phyloP scores from a whole-genome alignment of 2,888 invertebrate genomes.

The Endotricha flammealis region DNA sequence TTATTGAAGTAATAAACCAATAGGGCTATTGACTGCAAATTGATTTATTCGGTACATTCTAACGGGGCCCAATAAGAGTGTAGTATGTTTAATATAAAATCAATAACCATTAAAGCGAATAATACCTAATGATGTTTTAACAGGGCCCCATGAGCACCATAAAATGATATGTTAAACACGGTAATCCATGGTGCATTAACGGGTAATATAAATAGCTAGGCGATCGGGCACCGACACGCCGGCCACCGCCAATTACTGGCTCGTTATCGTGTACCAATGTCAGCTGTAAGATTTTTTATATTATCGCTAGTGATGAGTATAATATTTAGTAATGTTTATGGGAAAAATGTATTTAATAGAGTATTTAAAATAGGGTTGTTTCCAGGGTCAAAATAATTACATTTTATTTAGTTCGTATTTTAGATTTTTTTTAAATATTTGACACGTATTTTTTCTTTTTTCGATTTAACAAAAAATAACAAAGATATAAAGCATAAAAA shows the following conservation, averaged over 20 bases:
- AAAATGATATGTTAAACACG: slow-evolving; percentile 38
- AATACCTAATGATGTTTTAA: slow-evolving; percentile 42
- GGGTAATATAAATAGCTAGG: slow-evolving; percentile 21
- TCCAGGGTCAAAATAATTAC: no score
- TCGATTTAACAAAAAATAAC: no score
- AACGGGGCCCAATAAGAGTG: slow-evolving; percentile 8
- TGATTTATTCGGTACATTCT: slow-evolving; percentile 1
- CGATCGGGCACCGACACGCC: not conserved
- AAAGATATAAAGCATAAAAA: no score
- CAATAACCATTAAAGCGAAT: slow-evolving; percentile 35
- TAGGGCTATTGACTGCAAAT: slow-evolving; percentile 1
- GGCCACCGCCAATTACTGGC: not conserved
- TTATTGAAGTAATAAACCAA: slow-evolving; percentile 3
- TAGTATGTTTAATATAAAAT: slow-evolving; percentile 26
- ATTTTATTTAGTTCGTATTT: no score
- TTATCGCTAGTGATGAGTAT: no score
- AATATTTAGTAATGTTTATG: no score
- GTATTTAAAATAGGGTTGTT: no score
- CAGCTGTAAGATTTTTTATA: no score
- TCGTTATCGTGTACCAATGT: no score
- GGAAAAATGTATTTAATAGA: no score
- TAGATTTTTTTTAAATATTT: no score
- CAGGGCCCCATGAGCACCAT: slow-evolving; percentile 32
- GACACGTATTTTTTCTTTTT: no score
- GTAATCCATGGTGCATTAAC: slow-evolving; percentile 33